Base-by-base conservation (phyloP, 1,140 invertebrate species). In the Spodoptera litura region DNA sequence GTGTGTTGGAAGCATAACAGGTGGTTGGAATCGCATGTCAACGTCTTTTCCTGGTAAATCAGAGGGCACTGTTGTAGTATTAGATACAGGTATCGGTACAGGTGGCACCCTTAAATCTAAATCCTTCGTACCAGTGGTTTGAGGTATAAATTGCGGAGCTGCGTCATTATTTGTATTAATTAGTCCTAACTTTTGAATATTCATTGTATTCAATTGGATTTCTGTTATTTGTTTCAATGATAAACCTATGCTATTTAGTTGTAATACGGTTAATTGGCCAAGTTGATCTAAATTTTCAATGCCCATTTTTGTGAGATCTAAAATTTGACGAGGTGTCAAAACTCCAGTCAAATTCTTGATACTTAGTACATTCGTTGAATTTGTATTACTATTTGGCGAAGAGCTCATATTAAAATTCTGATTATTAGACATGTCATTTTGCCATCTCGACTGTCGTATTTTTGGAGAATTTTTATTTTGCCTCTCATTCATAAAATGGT, bases 371-470 rank as follows among this genome's bases (percentile, higher is more conserved):
- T 91, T 93, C 35, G 87, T 81, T 35, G 84, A 79, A 56, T 77
- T 81, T 56, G 81, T 75, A 72, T 84, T 88, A 83, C 81, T 89
- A 80, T 83, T 90, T 76, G 91, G 85, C 20, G 88, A 87, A 70
- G 83, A 80, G 83, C 91, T 95, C 4, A 90, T 81, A 86, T 95
- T 95, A 35, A 93, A 86, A 84, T 87, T 93, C 82, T 86, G 84
- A 83, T 88, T 64, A 64, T 64, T 93, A 64, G 78, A 82, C 72
- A 87, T 86, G 58, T 94, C 93, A 83, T 93, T 93, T 87, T 94
- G 95, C 96, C 96, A 96, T 76, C 96, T 92, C 6, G 96, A 96
- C 52, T 96, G 96, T 35, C 96, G 93, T 49, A 96, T 95, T 87
- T 96, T 96, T 59, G 94, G 89, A 31, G 93, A 93, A 35, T 90